Conservation (phyloP, 2,797 vertebrate genomes). For the Pangasius krempfi region DNA sequence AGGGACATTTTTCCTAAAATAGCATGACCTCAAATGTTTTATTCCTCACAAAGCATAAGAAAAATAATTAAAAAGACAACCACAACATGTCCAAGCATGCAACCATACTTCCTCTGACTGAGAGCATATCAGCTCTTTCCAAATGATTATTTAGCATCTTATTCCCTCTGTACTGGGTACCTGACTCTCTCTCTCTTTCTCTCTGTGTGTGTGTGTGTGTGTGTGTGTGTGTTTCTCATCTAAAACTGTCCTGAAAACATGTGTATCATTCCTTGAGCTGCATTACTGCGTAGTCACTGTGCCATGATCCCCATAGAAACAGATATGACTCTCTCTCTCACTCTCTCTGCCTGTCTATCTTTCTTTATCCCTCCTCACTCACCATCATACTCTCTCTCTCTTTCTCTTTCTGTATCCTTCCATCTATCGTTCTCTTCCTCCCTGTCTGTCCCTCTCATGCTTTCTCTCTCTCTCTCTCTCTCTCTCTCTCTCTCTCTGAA, state of each 20-base stretch:
- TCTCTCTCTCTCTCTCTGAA: conserved; percentile 38
- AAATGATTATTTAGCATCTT: not conserved
- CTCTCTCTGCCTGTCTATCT: not conserved
- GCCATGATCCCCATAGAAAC: conserved; percentile 80
- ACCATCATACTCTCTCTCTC: conserved; percentile 13
- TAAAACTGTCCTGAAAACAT: not conserved
- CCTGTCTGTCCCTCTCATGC: conserved; percentile 39
- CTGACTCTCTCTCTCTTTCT: not conserved
- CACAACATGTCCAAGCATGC: not conserved
- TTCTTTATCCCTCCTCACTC: not conserved
- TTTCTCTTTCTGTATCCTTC: conserved; percentile 30
- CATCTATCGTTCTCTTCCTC: conserved; percentile 42
- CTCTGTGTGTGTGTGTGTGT: not conserved
- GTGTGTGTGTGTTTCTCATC: not conserved
- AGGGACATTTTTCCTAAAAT: not conserved
- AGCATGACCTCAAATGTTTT: not conserved
- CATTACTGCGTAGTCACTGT: conserved; percentile 77
- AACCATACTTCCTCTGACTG: not conserved
- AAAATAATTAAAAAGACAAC: not conserved
- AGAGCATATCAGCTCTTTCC: not conserved
- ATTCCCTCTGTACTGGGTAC: not conserved
- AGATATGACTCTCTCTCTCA: conserved; percentile 60
- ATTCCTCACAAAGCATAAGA: not conserved
- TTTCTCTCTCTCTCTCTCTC: conserved; percentile 42
- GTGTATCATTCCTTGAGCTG: not conserved